phyloP scores from a whole-genome alignment of 2,113 vertebrate genomes.

The Romanogobio albipinnatus region DNA sequence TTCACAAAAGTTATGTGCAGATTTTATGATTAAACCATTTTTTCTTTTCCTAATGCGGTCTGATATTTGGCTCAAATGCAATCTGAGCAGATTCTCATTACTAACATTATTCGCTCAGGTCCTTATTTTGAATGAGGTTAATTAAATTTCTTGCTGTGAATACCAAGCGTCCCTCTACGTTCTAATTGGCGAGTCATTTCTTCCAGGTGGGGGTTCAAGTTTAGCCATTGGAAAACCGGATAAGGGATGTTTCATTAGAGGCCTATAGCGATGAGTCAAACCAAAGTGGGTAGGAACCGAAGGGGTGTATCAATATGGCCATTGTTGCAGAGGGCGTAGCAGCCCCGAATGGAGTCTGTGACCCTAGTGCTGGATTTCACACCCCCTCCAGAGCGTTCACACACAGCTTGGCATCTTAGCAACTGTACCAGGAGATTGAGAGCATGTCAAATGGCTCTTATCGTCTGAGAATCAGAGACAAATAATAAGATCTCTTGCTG shows the following conservation, averaged over 20 bases:
- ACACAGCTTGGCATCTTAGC: constrained; percentile 40
- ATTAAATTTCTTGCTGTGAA: constrained; percentile 45
- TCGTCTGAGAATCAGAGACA: constrained; percentile 3
- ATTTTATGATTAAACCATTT: constrained; percentile 11
- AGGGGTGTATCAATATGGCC: constrained; percentile 53
- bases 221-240: constrained; percentile 30
- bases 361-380: constrained; percentile 41
- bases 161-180: constrained; percentile 22
- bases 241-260: constrained; percentile 37
- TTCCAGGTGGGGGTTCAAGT: constrained; percentile 24
- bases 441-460: background rate
- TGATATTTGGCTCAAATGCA: constrained; percentile 11
- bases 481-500: constrained; percentile 26
- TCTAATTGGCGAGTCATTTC: constrained; percentile 46
- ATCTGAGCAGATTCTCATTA: constrained; percentile 14
- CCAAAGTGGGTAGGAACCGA: constrained; percentile 35
- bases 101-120: constrained; percentile 25
- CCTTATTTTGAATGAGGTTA: constrained; percentile 37
- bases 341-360: constrained; percentile 34
- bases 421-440: constrained; percentile 16
- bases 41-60: background rate
- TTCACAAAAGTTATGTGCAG: constrained; percentile 7
- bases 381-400: constrained; percentile 37
- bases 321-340: constrained; percentile 51
- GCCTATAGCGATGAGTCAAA: constrained; percentile 36